Conservation (phyloP, 1,140 invertebrate species). For the Cepaea nemoralis region DNA sequence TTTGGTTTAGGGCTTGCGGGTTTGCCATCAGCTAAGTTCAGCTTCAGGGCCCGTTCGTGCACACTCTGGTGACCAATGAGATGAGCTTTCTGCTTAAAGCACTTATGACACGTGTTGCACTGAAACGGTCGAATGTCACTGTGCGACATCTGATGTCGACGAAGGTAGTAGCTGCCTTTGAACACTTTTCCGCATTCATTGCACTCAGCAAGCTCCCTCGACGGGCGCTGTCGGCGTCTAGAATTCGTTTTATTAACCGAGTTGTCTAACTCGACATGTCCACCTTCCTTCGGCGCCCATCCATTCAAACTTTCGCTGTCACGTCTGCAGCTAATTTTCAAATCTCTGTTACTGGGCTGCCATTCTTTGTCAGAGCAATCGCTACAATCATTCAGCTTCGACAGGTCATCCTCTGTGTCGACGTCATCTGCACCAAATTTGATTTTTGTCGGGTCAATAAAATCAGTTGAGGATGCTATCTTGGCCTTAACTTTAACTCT, state of each 20-base stretch:
- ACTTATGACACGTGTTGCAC: constrained; percentile 38
- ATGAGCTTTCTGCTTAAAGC: constrained; percentile 45
- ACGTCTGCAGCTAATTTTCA: background rate
- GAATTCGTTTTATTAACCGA: background rate
- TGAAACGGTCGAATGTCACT: constrained; percentile 35
- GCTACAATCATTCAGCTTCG: background rate
- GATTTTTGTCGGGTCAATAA: constrained; percentile 32
- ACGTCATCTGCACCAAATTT: constrained; percentile 34
- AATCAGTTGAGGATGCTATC: constrained; percentile 2
- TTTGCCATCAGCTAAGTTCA: background rate
- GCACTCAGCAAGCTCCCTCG: constrained; percentile 13
- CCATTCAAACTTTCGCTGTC: background rate
- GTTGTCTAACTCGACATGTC: background rate
- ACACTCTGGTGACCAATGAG: constrained; percentile 27
- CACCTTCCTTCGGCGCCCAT: background rate
- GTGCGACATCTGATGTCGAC: constrained; percentile 41
- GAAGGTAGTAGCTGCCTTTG: constrained; percentile 38
- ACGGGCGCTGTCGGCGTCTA: background rate
- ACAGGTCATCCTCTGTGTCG: background rate
- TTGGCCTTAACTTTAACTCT: constrained; percentile 2
- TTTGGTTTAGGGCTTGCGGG: background rate
- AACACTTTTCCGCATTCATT: constrained; percentile 37
- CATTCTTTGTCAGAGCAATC: constrained; percentile 37
- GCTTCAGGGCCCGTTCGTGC: background rate
- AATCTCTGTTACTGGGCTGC: constrained; percentile 1